Conservation (phyloP, 2,797 vertebrate genomes). For the Antennarius maculatus region DNA sequence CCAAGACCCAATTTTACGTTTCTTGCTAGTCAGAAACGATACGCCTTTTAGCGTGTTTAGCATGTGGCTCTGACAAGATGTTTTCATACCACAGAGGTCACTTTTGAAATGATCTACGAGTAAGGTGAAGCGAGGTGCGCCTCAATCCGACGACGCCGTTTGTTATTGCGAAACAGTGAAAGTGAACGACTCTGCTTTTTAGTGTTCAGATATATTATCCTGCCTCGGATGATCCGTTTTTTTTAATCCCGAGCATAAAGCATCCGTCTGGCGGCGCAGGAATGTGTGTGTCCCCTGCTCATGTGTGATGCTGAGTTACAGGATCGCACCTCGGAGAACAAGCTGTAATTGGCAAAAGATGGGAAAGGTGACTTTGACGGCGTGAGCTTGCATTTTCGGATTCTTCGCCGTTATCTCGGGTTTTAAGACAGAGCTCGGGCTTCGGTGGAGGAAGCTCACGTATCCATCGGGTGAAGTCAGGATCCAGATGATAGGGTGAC, state of each 20-base stretch:
- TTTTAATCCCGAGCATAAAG: slow-evolving; percentile 44
- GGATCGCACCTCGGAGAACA: slow-evolving; percentile 56
- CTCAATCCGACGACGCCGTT: slow-evolving; percentile 26
- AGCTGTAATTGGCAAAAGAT: slow-evolving; percentile 60
- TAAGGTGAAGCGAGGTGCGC: not conserved
- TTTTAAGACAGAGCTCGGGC: slow-evolving; percentile 19
- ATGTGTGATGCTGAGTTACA: slow-evolving; percentile 52
- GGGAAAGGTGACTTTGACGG: slow-evolving; percentile 69
- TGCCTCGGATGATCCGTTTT: slow-evolving; percentile 53
- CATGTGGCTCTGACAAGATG: too few species aligned
- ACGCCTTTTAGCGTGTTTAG: too few species aligned
- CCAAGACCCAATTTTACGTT: too few species aligned
- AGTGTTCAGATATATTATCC: slow-evolving; percentile 41
- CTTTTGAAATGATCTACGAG: too few species aligned
- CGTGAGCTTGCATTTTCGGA: slow-evolving; percentile 46
- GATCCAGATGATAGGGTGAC: slow-evolving; percentile 43
- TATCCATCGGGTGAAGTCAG: slow-evolving; percentile 49
- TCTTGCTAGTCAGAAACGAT: too few species aligned
- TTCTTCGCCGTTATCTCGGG: slow-evolving; percentile 51
- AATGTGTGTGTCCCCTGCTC: slow-evolving; percentile 55
- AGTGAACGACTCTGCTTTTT: slow-evolving; percentile 51
- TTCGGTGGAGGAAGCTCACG: slow-evolving; percentile 32
- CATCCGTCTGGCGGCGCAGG: slow-evolving; percentile 52
- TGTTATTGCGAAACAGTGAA: slow-evolving; percentile 2
- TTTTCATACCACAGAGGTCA: too few species aligned